These are phyloP conservation scores for Upupa epops DNA, from an alignment of 2,113 vertebrate species.

Conservation along the genomic window DNA sequence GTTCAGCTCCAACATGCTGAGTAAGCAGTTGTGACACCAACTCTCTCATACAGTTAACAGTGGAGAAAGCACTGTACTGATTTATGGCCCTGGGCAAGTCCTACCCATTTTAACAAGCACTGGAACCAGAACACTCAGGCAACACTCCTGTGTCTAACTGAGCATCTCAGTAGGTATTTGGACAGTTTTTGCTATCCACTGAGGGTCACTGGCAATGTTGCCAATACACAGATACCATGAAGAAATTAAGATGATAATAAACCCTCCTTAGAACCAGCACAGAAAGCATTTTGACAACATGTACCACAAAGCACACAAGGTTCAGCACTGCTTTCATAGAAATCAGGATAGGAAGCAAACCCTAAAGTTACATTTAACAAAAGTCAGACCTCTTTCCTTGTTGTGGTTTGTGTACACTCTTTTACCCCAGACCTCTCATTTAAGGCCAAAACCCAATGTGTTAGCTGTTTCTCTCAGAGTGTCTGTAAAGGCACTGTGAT, in stretches of 20 bases:
- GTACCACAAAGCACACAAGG: neutral
- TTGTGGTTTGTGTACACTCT: no score
- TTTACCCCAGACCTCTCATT: no score
- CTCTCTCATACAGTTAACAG: neutral
- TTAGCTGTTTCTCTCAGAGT: no score
- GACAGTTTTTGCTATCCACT: neutral
- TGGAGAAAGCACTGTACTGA: neutral
- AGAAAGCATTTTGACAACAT: neutral
- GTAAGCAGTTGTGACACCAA: neutral
- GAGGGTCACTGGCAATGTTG: neutral
- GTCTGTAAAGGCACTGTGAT: no score
- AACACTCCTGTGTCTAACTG: neutral
- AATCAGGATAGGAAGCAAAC: neutral
- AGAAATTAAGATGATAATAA: neutral
- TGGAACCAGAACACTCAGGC: neutral
- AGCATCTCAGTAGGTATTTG: neutral
- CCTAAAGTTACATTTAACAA: neutral
- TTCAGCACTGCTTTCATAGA: neutral
- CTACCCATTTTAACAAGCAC: neutral
- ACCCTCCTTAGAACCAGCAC: neutral
- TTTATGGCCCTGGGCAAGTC: neutral
- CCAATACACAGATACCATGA: neutral
- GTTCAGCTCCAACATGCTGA: conserved; percentile 40
- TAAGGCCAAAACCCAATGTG: no score
- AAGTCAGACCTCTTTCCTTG: no score